A percentile compares a stretch with the other conserved stretches of the same genome.
Evolutionary conservation across 2,797 vertebrate species (phyloP).

Genomic region (Epinephelus malabaricus): DNA sequence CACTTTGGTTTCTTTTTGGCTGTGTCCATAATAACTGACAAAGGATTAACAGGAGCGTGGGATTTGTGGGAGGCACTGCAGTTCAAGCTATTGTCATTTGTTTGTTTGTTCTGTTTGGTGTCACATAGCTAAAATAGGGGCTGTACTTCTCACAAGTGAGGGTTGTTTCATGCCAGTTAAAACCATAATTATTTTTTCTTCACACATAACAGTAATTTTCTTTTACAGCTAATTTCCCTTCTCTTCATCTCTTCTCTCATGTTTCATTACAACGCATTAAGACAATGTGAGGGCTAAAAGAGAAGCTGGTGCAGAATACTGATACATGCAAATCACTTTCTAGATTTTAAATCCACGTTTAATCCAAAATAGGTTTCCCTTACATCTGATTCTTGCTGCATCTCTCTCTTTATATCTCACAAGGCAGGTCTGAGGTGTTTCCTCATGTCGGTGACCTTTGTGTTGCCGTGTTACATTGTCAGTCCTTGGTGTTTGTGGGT

Average conservation of each 20-base stretch:
- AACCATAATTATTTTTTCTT: not conserved
- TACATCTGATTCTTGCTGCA: not conserved
- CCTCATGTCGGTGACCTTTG: constrained; percentile 42
- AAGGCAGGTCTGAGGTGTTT: constrained; percentile 19
- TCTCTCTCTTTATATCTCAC: not conserved
- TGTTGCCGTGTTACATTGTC: constrained; percentile 36
- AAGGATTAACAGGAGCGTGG: constrained; percentile 54
- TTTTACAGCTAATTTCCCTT: constrained; percentile 3
- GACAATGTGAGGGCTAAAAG: not conserved
- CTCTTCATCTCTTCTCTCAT: not conserved
- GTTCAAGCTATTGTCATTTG: constrained; percentile 34
- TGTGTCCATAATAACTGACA: constrained; percentile 31
- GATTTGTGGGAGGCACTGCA: constrained; percentile 35
- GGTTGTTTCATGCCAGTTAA: not conserved
- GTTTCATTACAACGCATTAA: not conserved
- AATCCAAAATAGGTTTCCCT: not conserved
- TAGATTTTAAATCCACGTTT: not conserved
- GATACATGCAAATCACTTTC: not conserved
- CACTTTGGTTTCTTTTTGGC: constrained; percentile 28
- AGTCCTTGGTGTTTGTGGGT: constrained; percentile 36
- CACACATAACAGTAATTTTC: not conserved
- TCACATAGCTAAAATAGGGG: constrained; percentile 19
- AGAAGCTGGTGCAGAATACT: not conserved
- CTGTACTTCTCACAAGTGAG: not conserved
- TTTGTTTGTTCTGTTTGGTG: constrained; percentile 24